Percentiles rank a stretch among this genome's conserved stretches.
Evolutionary conservation across 2,888 invertebrate genomes (phyloP).

Genomic region (Orthonevra nobilis): DNA sequence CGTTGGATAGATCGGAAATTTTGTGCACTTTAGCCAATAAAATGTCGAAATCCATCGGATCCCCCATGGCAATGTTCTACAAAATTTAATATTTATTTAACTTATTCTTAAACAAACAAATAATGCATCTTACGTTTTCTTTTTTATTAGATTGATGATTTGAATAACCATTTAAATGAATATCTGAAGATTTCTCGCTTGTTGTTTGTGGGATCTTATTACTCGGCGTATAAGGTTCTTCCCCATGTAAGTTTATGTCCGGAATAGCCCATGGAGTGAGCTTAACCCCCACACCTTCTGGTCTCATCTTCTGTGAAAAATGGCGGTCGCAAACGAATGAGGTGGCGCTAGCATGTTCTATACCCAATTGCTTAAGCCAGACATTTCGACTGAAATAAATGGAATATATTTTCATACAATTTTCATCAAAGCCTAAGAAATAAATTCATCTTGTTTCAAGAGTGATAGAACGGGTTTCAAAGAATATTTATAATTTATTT

Average conservation of each 20-base stretch:
- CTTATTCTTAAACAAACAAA: background rate
- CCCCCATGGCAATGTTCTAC: background rate
- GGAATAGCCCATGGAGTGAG: conserved; percentile 49
- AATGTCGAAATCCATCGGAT: conserved; percentile 47
- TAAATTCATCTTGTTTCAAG: too few species aligned
- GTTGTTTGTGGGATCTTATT: too few species aligned
- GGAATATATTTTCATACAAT: too few species aligned
- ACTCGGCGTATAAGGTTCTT: too few species aligned
- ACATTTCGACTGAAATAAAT: conserved; percentile 31
- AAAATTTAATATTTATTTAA: background rate
- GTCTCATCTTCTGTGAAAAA: conserved; percentile 44
- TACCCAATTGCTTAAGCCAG: conserved; percentile 47
- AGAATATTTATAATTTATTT: too few species aligned
- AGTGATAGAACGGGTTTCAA: too few species aligned
- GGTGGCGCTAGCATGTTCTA: background rate
- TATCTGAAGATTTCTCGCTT: background rate
- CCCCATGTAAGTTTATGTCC: conserved; percentile 40
- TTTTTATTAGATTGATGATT: too few species aligned
- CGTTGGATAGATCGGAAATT: conserved; percentile 32
- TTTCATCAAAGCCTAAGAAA: too few species aligned
- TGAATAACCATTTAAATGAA: conserved; percentile 10
- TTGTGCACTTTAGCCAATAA: conserved; percentile 24
- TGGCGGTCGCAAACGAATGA: conserved; percentile 38
- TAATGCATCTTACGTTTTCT: background rate
- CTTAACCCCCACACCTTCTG: background rate